Evolutionary conservation across 2,797 vertebrate genomes (phyloP).

Genomic region (Brachyrhaphis roseni): DNA sequence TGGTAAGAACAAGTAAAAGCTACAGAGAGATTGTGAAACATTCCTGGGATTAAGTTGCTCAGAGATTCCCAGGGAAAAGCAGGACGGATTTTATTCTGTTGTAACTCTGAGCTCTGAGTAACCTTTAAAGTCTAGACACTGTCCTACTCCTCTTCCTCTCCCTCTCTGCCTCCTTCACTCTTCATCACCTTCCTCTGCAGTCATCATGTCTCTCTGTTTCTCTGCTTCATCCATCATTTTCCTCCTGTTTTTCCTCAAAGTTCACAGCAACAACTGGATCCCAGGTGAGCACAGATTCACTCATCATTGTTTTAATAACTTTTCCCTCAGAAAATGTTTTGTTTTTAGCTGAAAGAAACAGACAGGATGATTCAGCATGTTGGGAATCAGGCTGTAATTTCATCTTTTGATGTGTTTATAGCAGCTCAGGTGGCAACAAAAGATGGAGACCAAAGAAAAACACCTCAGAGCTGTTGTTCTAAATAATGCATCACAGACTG

Average conservation of each 20-base stretch:
- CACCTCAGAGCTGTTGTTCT: conserved; percentile 39
- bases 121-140: conserved; percentile 56
- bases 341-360: conserved; percentile 15
- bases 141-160: conserved; percentile 12
- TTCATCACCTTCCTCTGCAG: background rate
- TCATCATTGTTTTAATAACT: background rate
- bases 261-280: conserved; percentile 1
- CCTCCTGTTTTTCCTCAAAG: conserved; percentile 24
- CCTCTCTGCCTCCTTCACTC: conserved; percentile 17
- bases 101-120: conserved; percentile 47
- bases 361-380: background rate
- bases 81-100: conserved; percentile 31
- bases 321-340: background rate
- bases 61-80: conserved; percentile 7
- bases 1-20: background rate
- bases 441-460: conserved; percentile 16
- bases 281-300: conserved; percentile 44
- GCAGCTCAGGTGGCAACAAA: background rate
- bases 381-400: background rate
- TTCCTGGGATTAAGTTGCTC: background rate
- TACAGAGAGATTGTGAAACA: background rate
- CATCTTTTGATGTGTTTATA: background rate
- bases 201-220: conserved; percentile 37
- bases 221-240: background rate
- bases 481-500: conserved; percentile 47